Evolutionary conservation across 2,113 vertebrate genomes (phyloP).

Genomic region (Chamaea fasciata): DNA sequence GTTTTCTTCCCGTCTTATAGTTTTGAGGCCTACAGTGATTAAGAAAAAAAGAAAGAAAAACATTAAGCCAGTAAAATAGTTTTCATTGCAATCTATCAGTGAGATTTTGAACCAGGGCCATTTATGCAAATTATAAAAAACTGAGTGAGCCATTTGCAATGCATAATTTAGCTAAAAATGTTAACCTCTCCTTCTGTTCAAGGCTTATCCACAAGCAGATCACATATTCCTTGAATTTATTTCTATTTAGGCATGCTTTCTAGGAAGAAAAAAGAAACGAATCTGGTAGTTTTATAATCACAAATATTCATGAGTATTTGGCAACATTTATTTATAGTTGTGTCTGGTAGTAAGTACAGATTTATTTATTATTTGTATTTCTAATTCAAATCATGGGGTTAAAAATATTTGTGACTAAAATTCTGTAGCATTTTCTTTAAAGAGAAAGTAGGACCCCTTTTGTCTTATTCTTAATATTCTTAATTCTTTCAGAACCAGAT

Average conservation of each 20-base stretch:
- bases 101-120: constrained; percentile 37
- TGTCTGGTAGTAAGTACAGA: not conserved
- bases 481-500: not conserved
- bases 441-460: not conserved
- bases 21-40: not conserved
- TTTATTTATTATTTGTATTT: constrained; percentile 27
- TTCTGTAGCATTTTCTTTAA: not conserved
- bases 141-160: constrained; percentile 30
- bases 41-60: no score
- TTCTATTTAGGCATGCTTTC: constrained; percentile 17
- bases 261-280: not conserved
- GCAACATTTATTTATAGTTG: constrained; percentile 12
- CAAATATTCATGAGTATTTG: constrained; percentile 10
- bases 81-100: constrained; percentile 21
- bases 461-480: not conserved
- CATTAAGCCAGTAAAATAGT: not conserved
- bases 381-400: not conserved
- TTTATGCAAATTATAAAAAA: constrained; percentile 46
- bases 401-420: not conserved
- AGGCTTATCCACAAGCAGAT: constrained; percentile 26
- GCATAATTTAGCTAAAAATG: constrained; percentile 61
- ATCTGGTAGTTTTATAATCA: not conserved
- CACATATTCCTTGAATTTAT: constrained; percentile 12
- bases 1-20: not conserved
- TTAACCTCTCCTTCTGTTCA: constrained; percentile 57